phyloP scores from a whole-genome alignment of 2,113 vertebrate genomes.

The Picathartes gymnocephalus region DNA sequence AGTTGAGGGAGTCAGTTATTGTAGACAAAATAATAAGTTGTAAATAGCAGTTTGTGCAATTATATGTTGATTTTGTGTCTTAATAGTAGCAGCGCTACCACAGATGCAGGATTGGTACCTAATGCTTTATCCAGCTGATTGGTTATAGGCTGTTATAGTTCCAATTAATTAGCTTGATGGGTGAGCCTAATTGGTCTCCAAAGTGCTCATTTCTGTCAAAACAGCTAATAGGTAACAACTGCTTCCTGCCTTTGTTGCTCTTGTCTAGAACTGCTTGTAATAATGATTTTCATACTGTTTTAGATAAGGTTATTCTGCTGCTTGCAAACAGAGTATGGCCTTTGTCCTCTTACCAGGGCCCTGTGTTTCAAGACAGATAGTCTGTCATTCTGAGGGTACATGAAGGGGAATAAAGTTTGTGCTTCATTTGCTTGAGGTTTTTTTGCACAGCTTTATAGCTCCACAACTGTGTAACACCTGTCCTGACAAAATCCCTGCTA shows the following conservation, averaged over 20 bases:
- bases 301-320: neutral
- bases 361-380: neutral
- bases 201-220: neutral
- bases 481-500: neutral
- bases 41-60: neutral
- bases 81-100: neutral
- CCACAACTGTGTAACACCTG: accelerated
- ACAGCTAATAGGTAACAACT: neutral
- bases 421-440: neutral
- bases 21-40: neutral
- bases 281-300: neutral
- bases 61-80: neutral
- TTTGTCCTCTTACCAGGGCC: neutral
- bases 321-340: neutral
- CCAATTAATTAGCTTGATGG: neutral
- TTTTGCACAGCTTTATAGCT: neutral
- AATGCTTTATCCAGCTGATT: neutral
- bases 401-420: neutral
- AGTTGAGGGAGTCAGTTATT: neutral
- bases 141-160: neutral
- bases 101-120: neutral
- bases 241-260: neutral
- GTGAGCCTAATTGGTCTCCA: neutral
- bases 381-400: neutral
- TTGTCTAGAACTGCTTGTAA: neutral